A percentile compares a stretch with the other conserved stretches of the same genome.
These are phyloP conservation scores for Loriculus beryllinus DNA, from an alignment of 2,797 vertebrate species.

Conservation along the genomic window DNA sequence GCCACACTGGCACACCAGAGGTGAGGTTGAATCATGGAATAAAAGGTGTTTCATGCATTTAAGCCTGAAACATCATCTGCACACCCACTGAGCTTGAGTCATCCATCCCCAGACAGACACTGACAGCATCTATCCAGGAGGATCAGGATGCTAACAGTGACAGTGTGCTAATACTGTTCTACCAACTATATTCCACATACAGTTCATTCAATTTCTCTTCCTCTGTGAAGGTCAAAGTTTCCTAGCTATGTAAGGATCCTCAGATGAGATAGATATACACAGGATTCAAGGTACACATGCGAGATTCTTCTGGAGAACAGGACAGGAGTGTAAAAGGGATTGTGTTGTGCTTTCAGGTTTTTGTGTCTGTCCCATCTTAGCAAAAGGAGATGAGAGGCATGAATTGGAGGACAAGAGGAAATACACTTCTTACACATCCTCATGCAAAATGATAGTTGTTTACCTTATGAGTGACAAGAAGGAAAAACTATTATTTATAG, in stretches of 20 bases:
- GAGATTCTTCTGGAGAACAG: background rate
- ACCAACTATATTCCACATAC: background rate
- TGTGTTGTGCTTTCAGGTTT: background rate
- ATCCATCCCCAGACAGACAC: background rate
- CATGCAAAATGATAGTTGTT: background rate
- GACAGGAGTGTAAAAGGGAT: background rate
- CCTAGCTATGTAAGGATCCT: background rate
- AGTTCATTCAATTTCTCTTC: background rate
- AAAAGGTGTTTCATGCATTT: background rate
- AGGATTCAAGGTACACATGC: background rate
- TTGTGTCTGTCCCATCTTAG: background rate
- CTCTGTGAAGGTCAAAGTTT: background rate
- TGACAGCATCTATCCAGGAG: background rate
- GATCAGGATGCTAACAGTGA: background rate
- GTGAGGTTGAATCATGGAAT: background rate
- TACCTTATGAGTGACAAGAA: background rate
- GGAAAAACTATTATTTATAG: background rate
- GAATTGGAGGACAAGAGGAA: background rate
- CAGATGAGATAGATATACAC: background rate
- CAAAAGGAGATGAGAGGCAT: background rate
- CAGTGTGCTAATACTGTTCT: background rate
- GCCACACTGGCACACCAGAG: background rate
- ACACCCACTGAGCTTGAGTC: background rate
- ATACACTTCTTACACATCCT: background rate
- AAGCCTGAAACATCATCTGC: background rate